Percentiles rank a stretch among this genome's conserved stretches.
Conservation (phyloP, 2,797 vertebrate species). For the Sebastes taczanowskii region DNA sequence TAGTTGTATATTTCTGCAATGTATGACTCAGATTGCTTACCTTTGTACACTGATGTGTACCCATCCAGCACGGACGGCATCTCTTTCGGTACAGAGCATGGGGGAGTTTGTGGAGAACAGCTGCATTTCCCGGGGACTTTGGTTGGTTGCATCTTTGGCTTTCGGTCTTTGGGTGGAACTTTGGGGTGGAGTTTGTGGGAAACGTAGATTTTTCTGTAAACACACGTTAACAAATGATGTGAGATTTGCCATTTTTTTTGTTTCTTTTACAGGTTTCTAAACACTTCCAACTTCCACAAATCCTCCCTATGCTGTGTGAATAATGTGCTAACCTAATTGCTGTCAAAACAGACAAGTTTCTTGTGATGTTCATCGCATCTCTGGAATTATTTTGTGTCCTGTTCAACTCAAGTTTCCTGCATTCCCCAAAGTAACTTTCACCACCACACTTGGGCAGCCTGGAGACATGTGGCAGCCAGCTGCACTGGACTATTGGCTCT, state of each 20-base stretch:
- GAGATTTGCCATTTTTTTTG: background rate
- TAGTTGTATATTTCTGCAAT: background rate
- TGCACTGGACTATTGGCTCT: background rate
- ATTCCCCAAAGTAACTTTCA: background rate
- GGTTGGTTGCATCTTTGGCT: background rate
- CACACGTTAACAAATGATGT: background rate
- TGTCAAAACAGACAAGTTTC: background rate
- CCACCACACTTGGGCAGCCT: background rate
- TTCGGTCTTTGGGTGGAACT: constrained; percentile 3
- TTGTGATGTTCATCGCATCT: background rate
- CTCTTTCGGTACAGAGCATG: background rate
- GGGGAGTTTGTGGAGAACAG: background rate
- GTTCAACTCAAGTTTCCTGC: background rate
- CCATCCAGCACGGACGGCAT: background rate
- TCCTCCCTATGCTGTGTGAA: background rate
- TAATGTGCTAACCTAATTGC: background rate
- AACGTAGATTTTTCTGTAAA: constrained; percentile 29
- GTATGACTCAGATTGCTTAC: constrained; percentile 32
- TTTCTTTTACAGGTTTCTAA: background rate
- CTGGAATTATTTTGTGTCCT: background rate
- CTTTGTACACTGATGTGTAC: constrained; percentile 47
- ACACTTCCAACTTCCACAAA: background rate
- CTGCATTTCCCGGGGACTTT: background rate
- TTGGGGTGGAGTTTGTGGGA: background rate
- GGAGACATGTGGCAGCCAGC: background rate